Conservation (phyloP, 2,797 vertebrate species). For the Falco rusticolus region DNA sequence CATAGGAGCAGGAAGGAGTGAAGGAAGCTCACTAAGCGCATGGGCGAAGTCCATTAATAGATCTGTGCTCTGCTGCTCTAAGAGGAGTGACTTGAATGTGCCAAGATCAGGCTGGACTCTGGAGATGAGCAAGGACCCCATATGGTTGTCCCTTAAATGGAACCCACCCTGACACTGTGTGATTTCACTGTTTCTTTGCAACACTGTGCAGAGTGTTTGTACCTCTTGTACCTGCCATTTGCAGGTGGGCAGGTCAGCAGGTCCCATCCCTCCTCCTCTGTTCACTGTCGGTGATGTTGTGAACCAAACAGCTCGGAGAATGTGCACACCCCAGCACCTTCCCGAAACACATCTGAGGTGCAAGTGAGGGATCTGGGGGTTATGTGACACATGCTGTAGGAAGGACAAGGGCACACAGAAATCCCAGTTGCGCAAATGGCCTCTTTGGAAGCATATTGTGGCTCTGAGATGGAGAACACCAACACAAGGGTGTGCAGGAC, state of each 20-base stretch:
- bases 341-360: background rate
- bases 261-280: background rate
- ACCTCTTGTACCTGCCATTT: background rate
- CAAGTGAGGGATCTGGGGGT: background rate
- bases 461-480: background rate
- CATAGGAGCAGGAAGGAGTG: background rate
- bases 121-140: background rate
- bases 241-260: background rate
- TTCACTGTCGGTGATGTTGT: accelerated
- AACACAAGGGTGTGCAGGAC: background rate
- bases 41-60: background rate
- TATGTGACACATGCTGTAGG: accelerated
- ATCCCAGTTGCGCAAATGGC: background rate
- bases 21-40: background rate
- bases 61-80: background rate
- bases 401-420: background rate
- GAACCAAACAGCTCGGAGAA: background rate
- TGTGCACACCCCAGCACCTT: accelerated
- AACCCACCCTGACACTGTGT: background rate
- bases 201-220: background rate
- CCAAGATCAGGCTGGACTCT: background rate
- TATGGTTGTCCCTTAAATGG: background rate
- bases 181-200: background rate
- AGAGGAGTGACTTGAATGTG: background rate
- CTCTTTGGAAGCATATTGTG: background rate